Conservation (phyloP, 2,797 vertebrate genomes). For the Tokudaia tokunoshimensis region DNA sequence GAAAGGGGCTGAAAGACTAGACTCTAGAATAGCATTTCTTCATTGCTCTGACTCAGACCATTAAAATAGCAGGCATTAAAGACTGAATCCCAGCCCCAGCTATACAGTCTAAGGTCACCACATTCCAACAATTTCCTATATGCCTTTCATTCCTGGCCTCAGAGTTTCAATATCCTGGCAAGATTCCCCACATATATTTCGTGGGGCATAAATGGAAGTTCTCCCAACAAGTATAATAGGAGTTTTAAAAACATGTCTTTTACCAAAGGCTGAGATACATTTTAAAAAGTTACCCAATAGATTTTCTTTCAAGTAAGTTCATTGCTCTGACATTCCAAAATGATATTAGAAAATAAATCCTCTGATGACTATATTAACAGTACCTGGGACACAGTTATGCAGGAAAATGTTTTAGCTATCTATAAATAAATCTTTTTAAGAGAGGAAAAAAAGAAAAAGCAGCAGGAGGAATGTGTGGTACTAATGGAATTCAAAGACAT, state of each 20-base stretch:
- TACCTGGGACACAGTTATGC: conserved; percentile 74
- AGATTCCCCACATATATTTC: conserved; percentile 78
- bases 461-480: conserved; percentile 78
- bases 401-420: conserved; percentile 73
- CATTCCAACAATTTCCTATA: conserved; percentile 75
- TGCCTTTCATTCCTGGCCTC: conserved; percentile 76
- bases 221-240: conserved; percentile 78
- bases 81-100: conserved; percentile 59
- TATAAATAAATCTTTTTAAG: conserved; percentile 83
- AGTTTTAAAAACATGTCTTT: conserved; percentile 80
- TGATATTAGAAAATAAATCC: conserved; percentile 80
- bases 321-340: conserved; percentile 79
- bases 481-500: conserved; percentile 74
- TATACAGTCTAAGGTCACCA: conserved; percentile 79
- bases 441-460: conserved; percentile 44
- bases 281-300: conserved; percentile 82
- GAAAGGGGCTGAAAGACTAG: conserved; percentile 62
- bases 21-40: conserved; percentile 41
- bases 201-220: conserved; percentile 75
- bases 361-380: conserved; percentile 81
- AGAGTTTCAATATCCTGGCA: conserved; percentile 73
- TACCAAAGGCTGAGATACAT: conserved; percentile 80
- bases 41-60: conserved; percentile 76
- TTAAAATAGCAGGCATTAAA: conserved; percentile 81
- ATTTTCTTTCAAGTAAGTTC: conserved; percentile 81